A percentile compares a stretch with the other conserved stretches of the same genome.
These are phyloP conservation scores for Indicator maculatus DNA, from an alignment of 2,113 vertebrate genomes.

Conservation along the genomic window DNA sequence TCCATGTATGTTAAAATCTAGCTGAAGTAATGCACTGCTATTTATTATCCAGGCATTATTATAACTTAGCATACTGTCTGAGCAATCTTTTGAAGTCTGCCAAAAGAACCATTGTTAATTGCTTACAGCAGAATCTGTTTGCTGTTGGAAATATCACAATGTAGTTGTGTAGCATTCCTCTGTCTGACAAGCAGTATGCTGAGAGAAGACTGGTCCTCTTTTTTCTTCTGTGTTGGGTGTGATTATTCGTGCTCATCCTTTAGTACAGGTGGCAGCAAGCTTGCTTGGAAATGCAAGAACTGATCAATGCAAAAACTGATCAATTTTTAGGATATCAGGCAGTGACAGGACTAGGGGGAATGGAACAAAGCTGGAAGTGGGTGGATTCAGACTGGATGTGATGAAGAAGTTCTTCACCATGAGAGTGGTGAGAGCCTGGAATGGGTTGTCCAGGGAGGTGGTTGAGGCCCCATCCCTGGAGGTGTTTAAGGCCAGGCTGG, in stretches of 20 bases:
- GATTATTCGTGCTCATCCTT: neutral
- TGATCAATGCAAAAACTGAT: neutral
- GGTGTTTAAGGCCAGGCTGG: too few relatives aligned
- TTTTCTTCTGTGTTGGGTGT: slow-evolving; percentile 18
- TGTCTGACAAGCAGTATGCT: slow-evolving; percentile 67
- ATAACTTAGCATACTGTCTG: slow-evolving; percentile 39
- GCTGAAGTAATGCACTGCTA: neutral
- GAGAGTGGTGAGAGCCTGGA: too few relatives aligned
- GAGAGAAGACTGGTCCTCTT: slow-evolving; percentile 62
- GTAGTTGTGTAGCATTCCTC: slow-evolving; percentile 71
- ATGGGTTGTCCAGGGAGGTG: too few relatives aligned
- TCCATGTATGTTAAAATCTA: neutral
- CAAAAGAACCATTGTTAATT: slow-evolving; percentile 73
- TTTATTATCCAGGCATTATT: slow-evolving; percentile 64
- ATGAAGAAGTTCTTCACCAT: too few relatives aligned
- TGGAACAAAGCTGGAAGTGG: too few relatives aligned
- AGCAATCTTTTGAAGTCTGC: slow-evolving; percentile 74
- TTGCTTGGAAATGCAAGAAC: slow-evolving; percentile 18
- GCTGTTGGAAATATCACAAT: slow-evolving; percentile 77
- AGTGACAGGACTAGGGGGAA: too few relatives aligned
- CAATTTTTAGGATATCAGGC: too few relatives aligned
- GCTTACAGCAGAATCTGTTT: slow-evolving; percentile 72
- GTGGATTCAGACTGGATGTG: too few relatives aligned
- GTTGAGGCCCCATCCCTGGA: too few relatives aligned
- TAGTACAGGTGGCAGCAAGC: neutral